A percentile compares a stretch with the other conserved stretches of the same genome.
Conservation (phyloP, 2,797 vertebrate species). For the Smutsia temminckii region DNA sequence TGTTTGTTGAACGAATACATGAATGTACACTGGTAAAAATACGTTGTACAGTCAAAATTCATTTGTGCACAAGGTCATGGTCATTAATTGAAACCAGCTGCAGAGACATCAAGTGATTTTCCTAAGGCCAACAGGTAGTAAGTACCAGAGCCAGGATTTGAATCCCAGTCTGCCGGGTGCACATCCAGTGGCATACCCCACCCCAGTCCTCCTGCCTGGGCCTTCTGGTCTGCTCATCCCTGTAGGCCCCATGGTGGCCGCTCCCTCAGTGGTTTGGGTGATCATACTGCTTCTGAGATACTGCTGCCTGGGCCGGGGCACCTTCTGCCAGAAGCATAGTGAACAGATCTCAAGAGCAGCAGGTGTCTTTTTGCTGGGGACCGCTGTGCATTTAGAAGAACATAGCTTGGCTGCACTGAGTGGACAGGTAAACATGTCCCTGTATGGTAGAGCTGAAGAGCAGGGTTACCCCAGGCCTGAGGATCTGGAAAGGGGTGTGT, state of each 20-base stretch:
- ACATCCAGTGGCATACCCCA: neutral
- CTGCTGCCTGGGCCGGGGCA: conserved; percentile 47
- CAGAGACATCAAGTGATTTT: neutral
- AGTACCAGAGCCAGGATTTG: neutral
- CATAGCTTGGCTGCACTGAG: conserved; percentile 56
- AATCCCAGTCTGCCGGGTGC: neutral
- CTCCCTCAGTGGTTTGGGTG: neutral
- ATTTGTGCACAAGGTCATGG: neutral
- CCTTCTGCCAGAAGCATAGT: conserved; percentile 34
- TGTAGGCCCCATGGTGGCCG: neutral
- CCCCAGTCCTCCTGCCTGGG: neutral
- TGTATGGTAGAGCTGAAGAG: neutral
- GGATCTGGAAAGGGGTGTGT: neutral
- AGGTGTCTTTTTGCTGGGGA: neutral
- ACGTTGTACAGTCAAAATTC: neutral
- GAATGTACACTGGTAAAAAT: neutral
- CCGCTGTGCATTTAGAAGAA: conserved; percentile 65
- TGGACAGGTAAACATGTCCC: conserved; percentile 53
- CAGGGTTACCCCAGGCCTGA: neutral
- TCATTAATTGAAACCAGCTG: neutral
- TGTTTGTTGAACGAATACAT: neutral
- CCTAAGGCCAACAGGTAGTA: neutral
- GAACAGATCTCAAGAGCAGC: conserved; percentile 40
- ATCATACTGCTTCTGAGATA: conserved; percentile 51
- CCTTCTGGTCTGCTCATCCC: neutral